Conservation (phyloP, 1,140 invertebrate species). For the Latrodectus geometricus region DNA sequence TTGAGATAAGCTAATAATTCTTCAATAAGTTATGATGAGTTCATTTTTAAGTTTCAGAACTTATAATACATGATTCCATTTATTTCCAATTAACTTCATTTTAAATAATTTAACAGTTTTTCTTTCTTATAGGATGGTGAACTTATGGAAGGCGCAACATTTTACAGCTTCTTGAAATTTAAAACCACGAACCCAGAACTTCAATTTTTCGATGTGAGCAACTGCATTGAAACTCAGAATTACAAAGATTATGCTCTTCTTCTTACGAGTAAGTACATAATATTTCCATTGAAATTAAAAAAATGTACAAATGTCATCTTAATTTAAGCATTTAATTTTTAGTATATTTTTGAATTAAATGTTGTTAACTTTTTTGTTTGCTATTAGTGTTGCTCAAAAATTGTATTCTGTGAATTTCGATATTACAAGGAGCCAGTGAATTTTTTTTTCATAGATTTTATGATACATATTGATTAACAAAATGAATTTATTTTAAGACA, state of each 20-base stretch:
- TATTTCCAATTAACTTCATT: not conserved
- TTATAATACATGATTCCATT: not conserved
- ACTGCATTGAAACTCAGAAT: constrained; percentile 23
- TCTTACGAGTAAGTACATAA: not conserved
- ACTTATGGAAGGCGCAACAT: not conserved
- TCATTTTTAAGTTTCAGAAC: not conserved
- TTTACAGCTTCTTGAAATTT: constrained; percentile 16
- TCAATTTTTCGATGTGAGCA: not conserved
- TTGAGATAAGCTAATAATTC: not conserved
- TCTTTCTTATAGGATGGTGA: constrained; percentile 3
- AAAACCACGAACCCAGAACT: not conserved
- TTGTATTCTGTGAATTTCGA: no score
- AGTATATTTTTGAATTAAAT: no score
- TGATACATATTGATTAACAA: no score
- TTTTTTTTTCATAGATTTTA: no score
- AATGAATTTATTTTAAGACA: no score
- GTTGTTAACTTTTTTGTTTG: no score
- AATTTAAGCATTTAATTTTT: no score
- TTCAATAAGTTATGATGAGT: not conserved
- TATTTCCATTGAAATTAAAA: no score
- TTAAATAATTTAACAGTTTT: not conserved
- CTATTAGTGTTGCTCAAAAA: no score
- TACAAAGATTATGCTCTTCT: constrained; percentile 14
- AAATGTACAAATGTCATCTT: no score
- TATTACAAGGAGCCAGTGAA: no score